Percentiles rank a stretch among this genome's conserved stretches.
phyloP scores from a whole-genome alignment of 2,797 vertebrate species.

The Zalophus californianus region DNA sequence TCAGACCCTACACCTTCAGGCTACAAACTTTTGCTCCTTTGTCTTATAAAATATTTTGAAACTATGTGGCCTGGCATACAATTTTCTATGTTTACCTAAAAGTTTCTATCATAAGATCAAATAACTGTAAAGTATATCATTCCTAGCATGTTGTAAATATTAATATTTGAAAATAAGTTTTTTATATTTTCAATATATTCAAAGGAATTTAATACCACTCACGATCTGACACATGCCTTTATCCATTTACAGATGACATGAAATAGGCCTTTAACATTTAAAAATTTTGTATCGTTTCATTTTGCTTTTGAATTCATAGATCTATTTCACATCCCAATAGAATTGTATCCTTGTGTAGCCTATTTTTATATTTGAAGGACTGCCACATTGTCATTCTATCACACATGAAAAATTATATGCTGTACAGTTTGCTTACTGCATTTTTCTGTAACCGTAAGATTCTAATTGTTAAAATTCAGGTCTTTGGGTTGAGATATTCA shows the following conservation, averaged over 20 bases:
- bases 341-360: background rate
- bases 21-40: background rate
- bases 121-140: background rate
- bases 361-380: background rate
- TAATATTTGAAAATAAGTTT: background rate
- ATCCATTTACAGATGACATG: background rate
- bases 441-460: background rate
- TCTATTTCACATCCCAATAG: background rate
- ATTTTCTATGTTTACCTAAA: background rate
- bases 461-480: background rate
- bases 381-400: background rate
- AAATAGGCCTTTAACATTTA: background rate
- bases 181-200: background rate
- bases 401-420: background rate
- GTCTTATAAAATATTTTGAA: slow-evolving; percentile 42
- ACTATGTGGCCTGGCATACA: background rate
- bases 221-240: background rate
- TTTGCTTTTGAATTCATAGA: background rate
- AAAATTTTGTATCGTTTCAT: background rate
- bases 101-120: background rate
- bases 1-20: background rate
- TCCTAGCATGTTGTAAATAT: background rate
- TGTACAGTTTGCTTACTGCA: background rate
- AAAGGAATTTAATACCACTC: slow-evolving; percentile 10
- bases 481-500: background rate